A percentile compares a stretch with the other conserved stretches of the same genome.
phyloP scores from a whole-genome alignment of 1,140 invertebrate genomes.

The Drosophila athabasca region DNA sequence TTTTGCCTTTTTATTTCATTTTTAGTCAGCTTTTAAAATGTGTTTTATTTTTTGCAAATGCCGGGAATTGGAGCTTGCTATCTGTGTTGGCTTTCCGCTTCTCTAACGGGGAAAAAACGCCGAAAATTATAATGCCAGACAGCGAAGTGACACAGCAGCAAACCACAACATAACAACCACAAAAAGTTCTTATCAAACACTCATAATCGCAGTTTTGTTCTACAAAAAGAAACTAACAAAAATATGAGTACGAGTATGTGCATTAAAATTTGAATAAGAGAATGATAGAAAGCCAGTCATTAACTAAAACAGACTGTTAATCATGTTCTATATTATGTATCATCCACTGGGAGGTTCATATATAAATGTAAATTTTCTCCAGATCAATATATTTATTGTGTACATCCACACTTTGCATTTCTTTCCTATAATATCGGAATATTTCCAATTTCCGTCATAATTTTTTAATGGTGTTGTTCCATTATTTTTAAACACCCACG shows the following conservation, averaged over 20 bases:
- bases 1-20: constrained; percentile 12
- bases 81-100: constrained; percentile 27
- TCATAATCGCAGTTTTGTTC: constrained; percentile 36
- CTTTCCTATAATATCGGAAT: neutral
- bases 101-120: neutral
- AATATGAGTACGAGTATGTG: no score
- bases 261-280: no score
- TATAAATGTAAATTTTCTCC: no score
- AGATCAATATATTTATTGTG: neutral
- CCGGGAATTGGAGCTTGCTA: constrained; percentile 6
- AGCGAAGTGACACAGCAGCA: neutral
- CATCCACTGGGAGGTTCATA: no score
- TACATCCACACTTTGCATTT: neutral
- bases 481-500: no score
- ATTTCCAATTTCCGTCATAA: no score
- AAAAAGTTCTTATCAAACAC: constrained; percentile 48
- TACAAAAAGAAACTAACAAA: no score
- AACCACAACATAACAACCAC: neutral
- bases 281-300: no score
- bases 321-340: no score
- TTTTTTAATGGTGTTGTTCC: no score
- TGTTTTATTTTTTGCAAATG: constrained; percentile 7
- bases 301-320: no score
- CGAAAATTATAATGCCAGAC: constrained; percentile 6
- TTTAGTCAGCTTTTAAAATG: constrained; percentile 4